Evolutionary conservation across 2,888 invertebrate genomes (phyloP), one percentile per base, ranked within the genome.

Genomic region (Trilocha varians): DNA sequence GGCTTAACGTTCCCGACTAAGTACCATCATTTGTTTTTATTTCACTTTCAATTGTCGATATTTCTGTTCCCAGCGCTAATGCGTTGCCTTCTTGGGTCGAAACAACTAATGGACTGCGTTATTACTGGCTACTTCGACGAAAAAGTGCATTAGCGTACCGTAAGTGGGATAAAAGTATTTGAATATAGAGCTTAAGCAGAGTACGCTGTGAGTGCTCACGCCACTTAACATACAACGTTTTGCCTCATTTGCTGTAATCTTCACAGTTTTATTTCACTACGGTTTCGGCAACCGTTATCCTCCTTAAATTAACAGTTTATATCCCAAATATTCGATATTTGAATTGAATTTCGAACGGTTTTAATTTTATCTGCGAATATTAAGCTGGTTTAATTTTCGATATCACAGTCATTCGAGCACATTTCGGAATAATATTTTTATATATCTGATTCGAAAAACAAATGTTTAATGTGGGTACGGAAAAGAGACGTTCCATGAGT

Each of bases 81-180:
- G 49, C 54, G 44, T 48, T 52, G 56, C 61, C 59, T 69, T 59
- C 63, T 70, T 66, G 55, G 66, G 60, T 70, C 60, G 63, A 70
- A 74, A 75, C 73, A 70, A 68, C 73, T 78, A 79, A 80, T 79
- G 79, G 75, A 66, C 62, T 62, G 61, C 60, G 63, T 76, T 78
- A 79, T 79, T 82, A 79, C 77, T 59, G 69, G 70, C 65, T 66
- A 74, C 72, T 70, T 74, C 65, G 55, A 73, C 67, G 73, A 80
- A 83, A 82, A 82, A 83, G 72, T 79, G 75, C 83, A 84, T 84
- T 83, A 83, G 74, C 67, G 73, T 71, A 65, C 68, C 56, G 70
- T 78, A 69, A 82, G 74, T 77, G 75, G 77, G 63, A 78, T 77
- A 77, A 78, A 76, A 78, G 75, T 78, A 79, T 83, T 82, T 78